Evolutionary conservation across 2,113 vertebrate species (phyloP), one percentile per base, ranked within the genome.

Genomic region (Rhizomys pruinosus): DNA sequence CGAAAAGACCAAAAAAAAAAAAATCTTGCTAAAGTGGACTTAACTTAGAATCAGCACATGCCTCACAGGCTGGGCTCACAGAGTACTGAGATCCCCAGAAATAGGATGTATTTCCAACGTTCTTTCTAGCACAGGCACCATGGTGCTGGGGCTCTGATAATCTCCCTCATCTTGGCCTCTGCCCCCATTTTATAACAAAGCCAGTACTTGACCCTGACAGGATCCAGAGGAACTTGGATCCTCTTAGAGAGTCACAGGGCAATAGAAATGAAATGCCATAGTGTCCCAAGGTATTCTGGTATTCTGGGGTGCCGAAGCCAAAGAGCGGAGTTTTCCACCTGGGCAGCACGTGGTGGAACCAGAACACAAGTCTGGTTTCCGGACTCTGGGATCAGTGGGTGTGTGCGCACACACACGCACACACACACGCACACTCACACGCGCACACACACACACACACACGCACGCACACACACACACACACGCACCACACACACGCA

Each of bases 241-340:
- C 20, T 61, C n/a, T 7, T 15, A 12, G 29, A 89, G 59, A 16
- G 27, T 72, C 55, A 0, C 5, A 77, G 63, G 64, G 52, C 23
- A 7, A 19, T 8, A 23, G 34, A 5, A 22, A 6, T 20, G 4
- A 71, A 64, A 37, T 69, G 27, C 42, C 11, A 12, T 10, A 25
- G 47, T 19, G 25, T 5, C 11, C 47, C 1, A 0, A 0, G 22
- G 52, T 27, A 17, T 32, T 61, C 15, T 0, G 22, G 52, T 27
- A 17, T 32, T 61, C 15, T 61, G 34, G 25, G 34, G 47, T 52
- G 47, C 47, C 11, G 47, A 52, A 52, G 47, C 6, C 47, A 52
- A 52, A 52, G 11, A 32, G 76, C 22, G 73, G 55, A 42, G 13
- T 32, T 2, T 47, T 44, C 57, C 57, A 29, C 34, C 6, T 1